Base-by-base conservation (phyloP, 2,113 vertebrate genomes). In the Megaceryle torquata region DNA sequence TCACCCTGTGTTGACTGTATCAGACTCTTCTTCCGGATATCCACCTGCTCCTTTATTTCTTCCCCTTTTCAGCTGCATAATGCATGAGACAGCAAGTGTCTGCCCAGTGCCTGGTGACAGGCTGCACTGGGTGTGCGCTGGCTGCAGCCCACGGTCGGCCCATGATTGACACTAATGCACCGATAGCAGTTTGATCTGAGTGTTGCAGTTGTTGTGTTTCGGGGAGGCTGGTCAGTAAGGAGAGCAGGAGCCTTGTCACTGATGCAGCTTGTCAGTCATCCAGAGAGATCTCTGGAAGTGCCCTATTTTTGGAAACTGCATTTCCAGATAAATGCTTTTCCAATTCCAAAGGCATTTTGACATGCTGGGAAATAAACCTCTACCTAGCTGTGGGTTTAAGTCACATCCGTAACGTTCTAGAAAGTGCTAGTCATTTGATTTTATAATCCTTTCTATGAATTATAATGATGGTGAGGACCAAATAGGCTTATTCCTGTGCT, bases 401-500 rank as follows among this genome's bases (percentile, higher is more conserved):
- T 72, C 78, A 43, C 54, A 89, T 91, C 91, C 89, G 68, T 93
- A 86, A 48, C 72, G 3, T 86, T 88, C 64, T 91, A 59, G 80
- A 91, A 90, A 91, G 86, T 51, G 87, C 75, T 63, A 89, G 82
- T 91, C 68, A 79, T 93, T 95, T 91, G 88, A 82, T 96, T 94
- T 95, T 82, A 17, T 95, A 90, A 88, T 89, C 89, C 89, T 92
- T 89, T 61, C 91, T 64, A 75, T 91, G 92, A 96, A 95, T 88
- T 90, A 31, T 56, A 84, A 95, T 63, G 93, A 94, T 65, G 77
- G 88, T 3, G 48, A 95, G 92, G 95, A 69, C 93, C 83, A 90
- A 96, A 96, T 94, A 96, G 88, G 95, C 86, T 96, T 96, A 93
- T 93, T 91, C 92, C 93, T 80, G 83, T 79, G 92, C 92, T 95